Percentiles rank a stretch among this genome's conserved stretches.
phyloP scores from a whole-genome alignment of 1,140 invertebrate species.

The Monomorium pharaonis region DNA sequence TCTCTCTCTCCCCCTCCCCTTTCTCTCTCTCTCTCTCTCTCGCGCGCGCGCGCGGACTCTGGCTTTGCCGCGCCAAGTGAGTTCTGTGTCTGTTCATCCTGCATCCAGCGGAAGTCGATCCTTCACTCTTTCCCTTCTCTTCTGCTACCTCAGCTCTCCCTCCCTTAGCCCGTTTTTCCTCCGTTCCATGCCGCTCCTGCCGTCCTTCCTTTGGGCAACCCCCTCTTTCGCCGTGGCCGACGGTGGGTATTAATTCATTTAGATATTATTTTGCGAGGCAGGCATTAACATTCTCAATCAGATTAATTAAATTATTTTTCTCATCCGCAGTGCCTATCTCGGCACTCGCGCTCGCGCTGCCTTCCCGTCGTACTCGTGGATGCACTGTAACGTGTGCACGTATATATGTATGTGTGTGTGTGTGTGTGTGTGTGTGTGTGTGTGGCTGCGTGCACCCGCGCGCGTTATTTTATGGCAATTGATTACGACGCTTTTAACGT shows the following conservation, averaged over 20 bases:
- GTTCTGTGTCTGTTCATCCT: constrained; percentile 73
- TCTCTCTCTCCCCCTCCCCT: constrained; percentile 72
- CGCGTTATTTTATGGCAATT: constrained; percentile 45
- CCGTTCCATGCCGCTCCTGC: constrained; percentile 22
- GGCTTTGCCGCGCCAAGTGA: constrained; percentile 59
- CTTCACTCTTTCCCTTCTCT: constrained; percentile 67
- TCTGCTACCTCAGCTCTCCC: constrained; percentile 22
- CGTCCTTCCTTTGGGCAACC: constrained; percentile 58
- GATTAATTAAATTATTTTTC: constrained; percentile 84
- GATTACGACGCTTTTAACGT: constrained; percentile 44
- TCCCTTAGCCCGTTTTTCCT: constrained; percentile 47
- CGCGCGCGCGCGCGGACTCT: constrained; percentile 37
- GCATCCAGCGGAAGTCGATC: constrained; percentile 56
- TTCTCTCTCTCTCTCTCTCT: constrained; percentile 26
- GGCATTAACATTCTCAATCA: constrained; percentile 84
- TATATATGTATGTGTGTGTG: no score
- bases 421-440: not conserved
- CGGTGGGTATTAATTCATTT: constrained; percentile 82
- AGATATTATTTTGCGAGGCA: constrained; percentile 82
- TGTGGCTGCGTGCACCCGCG: not conserved
- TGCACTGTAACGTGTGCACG: not conserved
- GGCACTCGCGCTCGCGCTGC: not conserved
- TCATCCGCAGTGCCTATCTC: constrained; percentile 38
- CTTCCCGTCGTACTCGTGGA: constrained; percentile 13
- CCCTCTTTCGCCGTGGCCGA: constrained; percentile 67